phyloP scores from a whole-genome alignment of 2,888 invertebrate genomes.

The Achlya flavicornis region DNA sequence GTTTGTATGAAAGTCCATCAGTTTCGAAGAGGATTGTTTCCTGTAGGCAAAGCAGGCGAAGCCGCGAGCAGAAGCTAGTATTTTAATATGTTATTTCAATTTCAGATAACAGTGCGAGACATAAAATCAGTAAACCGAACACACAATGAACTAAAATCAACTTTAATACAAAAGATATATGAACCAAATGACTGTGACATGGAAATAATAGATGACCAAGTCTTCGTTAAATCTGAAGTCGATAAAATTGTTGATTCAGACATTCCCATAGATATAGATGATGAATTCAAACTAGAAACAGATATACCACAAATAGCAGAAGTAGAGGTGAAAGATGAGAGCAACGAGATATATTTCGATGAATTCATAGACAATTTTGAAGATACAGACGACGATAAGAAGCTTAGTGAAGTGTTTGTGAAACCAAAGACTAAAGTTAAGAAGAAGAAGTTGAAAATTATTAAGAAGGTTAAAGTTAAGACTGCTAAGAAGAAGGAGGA shows the following conservation, averaged over 20 bases:
- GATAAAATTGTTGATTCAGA: not conserved
- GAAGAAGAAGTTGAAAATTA: conserved; percentile 39
- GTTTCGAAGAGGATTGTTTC: no score
- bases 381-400: conserved; percentile 59
- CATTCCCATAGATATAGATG: not conserved
- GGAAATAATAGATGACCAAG: conserved; percentile 38
- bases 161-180: conserved; percentile 44
- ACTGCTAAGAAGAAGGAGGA: conserved; percentile 36
- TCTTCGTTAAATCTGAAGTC: conserved; percentile 35
- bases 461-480: conserved; percentile 37
- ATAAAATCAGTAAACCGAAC: conserved; percentile 55
- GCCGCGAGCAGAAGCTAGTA: no score
- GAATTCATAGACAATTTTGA: conserved; percentile 55
- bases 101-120: conserved; percentile 60
- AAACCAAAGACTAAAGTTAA: conserved; percentile 36
- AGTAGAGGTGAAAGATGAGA: conserved; percentile 54
- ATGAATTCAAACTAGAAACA: conserved; percentile 4
- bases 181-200: conserved; percentile 50
- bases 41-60: no score
- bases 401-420: conserved; percentile 56
- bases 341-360: conserved; percentile 55
- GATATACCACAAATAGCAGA: conserved; percentile 31
- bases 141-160: conserved; percentile 42
- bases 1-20: no score
- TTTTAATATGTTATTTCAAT: conserved; percentile 16